Base-by-base conservation (phyloP, 2,113 vertebrate genomes). In the Romanogobio albipinnatus region DNA sequence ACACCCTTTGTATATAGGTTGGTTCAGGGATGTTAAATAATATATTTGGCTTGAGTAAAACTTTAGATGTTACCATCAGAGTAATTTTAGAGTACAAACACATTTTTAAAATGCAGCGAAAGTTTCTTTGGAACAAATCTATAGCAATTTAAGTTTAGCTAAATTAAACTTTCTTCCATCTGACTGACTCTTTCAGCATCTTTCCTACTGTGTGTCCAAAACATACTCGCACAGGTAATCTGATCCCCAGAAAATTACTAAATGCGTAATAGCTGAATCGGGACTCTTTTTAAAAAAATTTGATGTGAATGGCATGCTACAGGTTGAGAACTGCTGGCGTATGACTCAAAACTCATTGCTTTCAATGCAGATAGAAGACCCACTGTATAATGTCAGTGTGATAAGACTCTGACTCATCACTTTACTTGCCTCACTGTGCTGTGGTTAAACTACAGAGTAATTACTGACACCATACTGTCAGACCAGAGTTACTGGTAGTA, bases 401-500 rank as follows among this genome's bases (percentile, higher is more conserved):
- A 24, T 66, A 68, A 53, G 74, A 76, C 39, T 19, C n/a, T 79
- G 77, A 81, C 78, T 81, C 59, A 64, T 78, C 76, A 78, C 76
- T 78, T 56, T 11, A 76, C 51, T 78, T 9, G 19, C 49, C 75
- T 76, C 49, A n/a, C 66, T 70, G 36, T 43, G 71, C 45, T 49
- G 71, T 62, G 58, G 56, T 64, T 61, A 64, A 80, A 80, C 58
- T 80, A 80, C 33, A 80, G 77, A 47, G 59, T 66, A 36, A 81
- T 81, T 33, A 36, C 78, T 66, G 74, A 76, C 74, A 51, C 24
- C 47, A 53, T 53, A 53, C 74, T 76, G 26, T 29, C 74, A 53
- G 45, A 76, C 24, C 24, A 26, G 24, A 76, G 45, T 15, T 76
- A 19, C 13, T 33, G 45, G 24, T 76, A 47, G 24, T 76, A 47